A percentile compares a stretch with the other conserved stretches of the same genome.
Evolutionary conservation across 2,797 vertebrate genomes (phyloP).

Genomic region (Aeoliscus strigatus): DNA sequence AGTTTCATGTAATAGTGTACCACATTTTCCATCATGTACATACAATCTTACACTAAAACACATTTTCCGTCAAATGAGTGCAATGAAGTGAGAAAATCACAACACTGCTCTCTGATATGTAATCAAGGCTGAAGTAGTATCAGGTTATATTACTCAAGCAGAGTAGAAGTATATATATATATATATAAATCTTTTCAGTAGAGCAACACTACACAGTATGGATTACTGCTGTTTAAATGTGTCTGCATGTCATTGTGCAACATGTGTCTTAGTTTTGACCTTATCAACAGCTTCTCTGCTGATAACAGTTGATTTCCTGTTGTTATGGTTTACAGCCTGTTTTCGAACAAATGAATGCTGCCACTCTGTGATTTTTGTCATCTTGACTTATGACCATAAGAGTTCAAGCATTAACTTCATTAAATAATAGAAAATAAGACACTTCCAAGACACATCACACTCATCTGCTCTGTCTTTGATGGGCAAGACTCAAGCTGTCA

Average conservation of each 20-base stretch:
- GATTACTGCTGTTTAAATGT: conserved; percentile 8
- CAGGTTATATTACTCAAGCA: conserved; percentile 5
- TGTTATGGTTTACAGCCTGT: neutral
- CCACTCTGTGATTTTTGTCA: neutral
- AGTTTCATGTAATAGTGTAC: neutral
- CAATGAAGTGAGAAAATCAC: conserved; percentile 1
- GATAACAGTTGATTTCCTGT: neutral
- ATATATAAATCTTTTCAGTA: neutral
- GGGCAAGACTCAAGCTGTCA: conserved; percentile 24
- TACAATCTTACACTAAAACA: conserved; percentile 1
- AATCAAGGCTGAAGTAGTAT: neutral
- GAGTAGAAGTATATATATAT: conserved; percentile 9
- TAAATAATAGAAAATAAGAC: neutral
- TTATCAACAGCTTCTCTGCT: neutral
- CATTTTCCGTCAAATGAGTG: conserved; percentile 1
- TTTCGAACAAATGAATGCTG: conserved; percentile 7
- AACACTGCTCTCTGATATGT: neutral
- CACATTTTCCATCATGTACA: neutral
- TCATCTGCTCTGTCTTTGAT: conserved; percentile 17
- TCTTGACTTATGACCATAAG: neutral
- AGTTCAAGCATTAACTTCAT: conserved; percentile 8
- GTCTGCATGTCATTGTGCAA: conserved; percentile 4
- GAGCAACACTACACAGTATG: conserved; percentile 4
- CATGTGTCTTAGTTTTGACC: conserved; percentile 6
- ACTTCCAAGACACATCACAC: conserved; percentile 4